phyloP scores from a whole-genome alignment of 2,113 vertebrate genomes.

The Microcebus lehilahytsara region DNA sequence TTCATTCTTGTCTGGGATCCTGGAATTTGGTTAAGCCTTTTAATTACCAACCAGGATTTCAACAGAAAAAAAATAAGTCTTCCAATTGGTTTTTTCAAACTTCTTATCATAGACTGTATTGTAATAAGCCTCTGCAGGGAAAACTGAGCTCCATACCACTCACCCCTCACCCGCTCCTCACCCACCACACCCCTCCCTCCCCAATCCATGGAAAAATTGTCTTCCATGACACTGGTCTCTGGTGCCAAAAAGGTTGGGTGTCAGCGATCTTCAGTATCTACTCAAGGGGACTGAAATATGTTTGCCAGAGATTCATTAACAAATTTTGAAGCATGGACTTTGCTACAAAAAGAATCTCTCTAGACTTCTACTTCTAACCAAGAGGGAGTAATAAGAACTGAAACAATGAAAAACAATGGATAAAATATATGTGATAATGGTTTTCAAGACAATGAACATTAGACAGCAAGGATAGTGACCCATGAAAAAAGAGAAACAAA shows the following conservation, averaged over 20 bases:
- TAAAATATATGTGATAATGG: not conserved
- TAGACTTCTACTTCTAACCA: not conserved
- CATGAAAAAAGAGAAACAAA: not conserved
- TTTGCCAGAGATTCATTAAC: not conserved
- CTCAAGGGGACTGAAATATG: not conserved
- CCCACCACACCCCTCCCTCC: too few species aligned
- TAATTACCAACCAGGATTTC: not conserved
- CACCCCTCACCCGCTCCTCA: too few species aligned
- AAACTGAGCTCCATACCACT: not conserved
- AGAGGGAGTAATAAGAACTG: not conserved
- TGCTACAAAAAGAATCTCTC: not conserved
- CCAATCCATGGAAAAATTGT: too few species aligned
- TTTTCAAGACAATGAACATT: not conserved
- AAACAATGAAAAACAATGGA: not conserved
- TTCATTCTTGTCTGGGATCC: not conserved
- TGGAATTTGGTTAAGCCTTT: not conserved
- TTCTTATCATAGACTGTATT: not conserved
- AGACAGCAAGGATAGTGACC: not conserved
- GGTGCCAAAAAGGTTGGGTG: too few species aligned
- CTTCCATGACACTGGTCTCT: too few species aligned
- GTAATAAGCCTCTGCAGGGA: not conserved
- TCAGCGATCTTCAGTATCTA: not conserved
- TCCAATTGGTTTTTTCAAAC: not conserved
- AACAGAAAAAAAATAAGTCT: not conserved
- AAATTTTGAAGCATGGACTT: not conserved